phyloP scores from a whole-genome alignment of 2,888 invertebrate species.

The Cistogaster globosa region DNA sequence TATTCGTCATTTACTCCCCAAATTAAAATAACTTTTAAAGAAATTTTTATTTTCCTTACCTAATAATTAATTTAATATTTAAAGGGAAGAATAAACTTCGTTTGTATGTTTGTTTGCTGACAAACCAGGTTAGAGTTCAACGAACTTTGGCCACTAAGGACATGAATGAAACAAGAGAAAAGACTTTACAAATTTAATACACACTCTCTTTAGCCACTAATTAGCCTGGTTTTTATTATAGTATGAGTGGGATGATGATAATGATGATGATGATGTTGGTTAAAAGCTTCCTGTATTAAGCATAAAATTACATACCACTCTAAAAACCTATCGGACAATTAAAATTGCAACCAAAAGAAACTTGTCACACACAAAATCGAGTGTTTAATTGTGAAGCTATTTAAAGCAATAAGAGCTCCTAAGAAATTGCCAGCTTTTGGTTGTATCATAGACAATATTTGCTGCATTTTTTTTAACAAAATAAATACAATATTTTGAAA shows the following conservation, averaged over 20 bases:
- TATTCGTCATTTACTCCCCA: too few relatives aligned
- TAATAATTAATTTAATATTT: constrained; percentile 4
- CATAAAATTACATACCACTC: constrained; percentile 12
- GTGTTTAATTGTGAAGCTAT: constrained; percentile 48
- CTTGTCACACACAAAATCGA: constrained; percentile 42
- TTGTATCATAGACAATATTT: too few relatives aligned
- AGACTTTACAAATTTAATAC: background rate
- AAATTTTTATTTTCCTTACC: background rate
- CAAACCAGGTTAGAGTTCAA: constrained; percentile 62
- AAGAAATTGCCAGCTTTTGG: too few relatives aligned
- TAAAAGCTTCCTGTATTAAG: constrained; percentile 63
- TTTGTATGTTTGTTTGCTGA: constrained; percentile 3
- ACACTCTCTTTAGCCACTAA: constrained; percentile 33
- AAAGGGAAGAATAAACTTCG: constrained; percentile 29
- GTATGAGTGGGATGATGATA: too few relatives aligned
- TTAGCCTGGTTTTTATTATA: constrained; percentile 31
- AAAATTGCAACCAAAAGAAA: constrained; percentile 8
- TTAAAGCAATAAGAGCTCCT: background rate
- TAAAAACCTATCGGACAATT: constrained; percentile 20
- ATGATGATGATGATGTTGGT: constrained; percentile 30
- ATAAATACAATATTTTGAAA: too few relatives aligned
- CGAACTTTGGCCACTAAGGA: constrained; percentile 58
- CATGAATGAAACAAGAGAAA: constrained; percentile 14
- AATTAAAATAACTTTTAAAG: too few relatives aligned
- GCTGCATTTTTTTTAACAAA: too few relatives aligned